Conservation (phyloP, 2,113 vertebrate genomes). For the Bujurquina vittata region DNA sequence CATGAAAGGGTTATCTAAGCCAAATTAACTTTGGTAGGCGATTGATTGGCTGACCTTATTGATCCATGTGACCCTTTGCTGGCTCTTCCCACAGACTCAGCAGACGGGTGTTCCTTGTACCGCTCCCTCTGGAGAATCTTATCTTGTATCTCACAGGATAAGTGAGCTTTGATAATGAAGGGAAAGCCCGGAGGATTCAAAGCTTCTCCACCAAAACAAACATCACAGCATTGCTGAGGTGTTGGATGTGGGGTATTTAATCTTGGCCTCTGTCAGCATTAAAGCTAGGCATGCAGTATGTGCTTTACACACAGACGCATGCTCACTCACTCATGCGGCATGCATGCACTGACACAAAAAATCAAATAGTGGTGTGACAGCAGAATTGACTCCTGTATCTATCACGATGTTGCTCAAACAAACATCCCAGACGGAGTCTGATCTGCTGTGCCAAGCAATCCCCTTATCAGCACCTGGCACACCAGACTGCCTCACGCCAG, state of each 20-base stretch:
- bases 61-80: conserved; percentile 39
- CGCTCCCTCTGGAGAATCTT: conserved; percentile 46
- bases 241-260: background rate
- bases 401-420: conserved; percentile 32
- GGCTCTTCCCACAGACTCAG: conserved; percentile 29
- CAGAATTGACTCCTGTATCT: conserved; percentile 40
- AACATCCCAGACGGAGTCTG: conserved; percentile 49
- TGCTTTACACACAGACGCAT: background rate
- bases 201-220: conserved; percentile 43
- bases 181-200: conserved; percentile 51
- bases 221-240: conserved; percentile 4
- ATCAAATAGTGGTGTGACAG: conserved; percentile 44
- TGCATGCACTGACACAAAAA: conserved; percentile 11
- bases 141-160: conserved; percentile 48
- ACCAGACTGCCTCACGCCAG: conserved; percentile 60
- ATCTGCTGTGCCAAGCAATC: conserved; percentile 63
- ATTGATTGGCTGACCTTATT: conserved; percentile 72
- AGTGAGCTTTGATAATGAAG: conserved; percentile 38
- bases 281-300: background rate
- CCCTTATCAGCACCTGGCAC: conserved; percentile 80
- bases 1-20: conserved; percentile 48
- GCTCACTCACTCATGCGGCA: background rate
- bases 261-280: conserved; percentile 31
- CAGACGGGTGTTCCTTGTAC: conserved; percentile 8
- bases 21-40: conserved; percentile 21